Percentiles rank a stretch among this genome's conserved stretches.
Conservation (phyloP, 2,797 vertebrate genomes). For the Dicrostonyx torquatus region DNA sequence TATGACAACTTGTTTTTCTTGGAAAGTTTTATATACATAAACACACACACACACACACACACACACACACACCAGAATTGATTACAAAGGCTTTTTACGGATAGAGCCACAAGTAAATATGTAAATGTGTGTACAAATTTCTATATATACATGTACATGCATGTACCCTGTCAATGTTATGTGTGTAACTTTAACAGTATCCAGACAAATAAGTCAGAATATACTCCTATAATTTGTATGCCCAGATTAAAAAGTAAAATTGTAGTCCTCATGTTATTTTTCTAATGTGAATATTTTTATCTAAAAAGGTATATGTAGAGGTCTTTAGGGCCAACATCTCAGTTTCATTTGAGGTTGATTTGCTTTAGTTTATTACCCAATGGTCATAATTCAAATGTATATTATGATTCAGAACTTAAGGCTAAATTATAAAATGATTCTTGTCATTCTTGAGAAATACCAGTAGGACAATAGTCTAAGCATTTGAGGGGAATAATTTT, state of each 20-base stretch:
- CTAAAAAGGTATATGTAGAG: constrained; percentile 25
- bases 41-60: background rate
- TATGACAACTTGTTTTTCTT: background rate
- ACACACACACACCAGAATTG: background rate
- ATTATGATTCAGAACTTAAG: constrained; percentile 41
- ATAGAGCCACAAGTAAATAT: constrained; percentile 23
- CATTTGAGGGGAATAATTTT: constrained; percentile 76
- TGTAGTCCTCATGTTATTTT: constrained; percentile 9
- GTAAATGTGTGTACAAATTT: background rate
- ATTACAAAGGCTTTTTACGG: background rate
- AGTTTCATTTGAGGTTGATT: constrained; percentile 38
- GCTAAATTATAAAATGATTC: constrained; percentile 16
- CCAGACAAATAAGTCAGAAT: background rate
- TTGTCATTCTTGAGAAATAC: constrained; percentile 62
- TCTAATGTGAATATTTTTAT: background rate
- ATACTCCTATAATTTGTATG: constrained; percentile 17
- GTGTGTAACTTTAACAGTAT: constrained; percentile 6
- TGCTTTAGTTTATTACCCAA: constrained; percentile 14
- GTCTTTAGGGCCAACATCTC: constrained; percentile 28
- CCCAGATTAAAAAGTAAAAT: background rate
- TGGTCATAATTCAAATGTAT: constrained; percentile 3
- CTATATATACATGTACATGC: background rate
- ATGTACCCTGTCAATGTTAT: background rate
- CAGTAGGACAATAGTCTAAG: constrained; percentile 49
- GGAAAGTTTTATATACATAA: background rate